Evolutionary conservation across 2,888 invertebrate genomes (phyloP).

Genomic region (Deilephila porcellus): DNA sequence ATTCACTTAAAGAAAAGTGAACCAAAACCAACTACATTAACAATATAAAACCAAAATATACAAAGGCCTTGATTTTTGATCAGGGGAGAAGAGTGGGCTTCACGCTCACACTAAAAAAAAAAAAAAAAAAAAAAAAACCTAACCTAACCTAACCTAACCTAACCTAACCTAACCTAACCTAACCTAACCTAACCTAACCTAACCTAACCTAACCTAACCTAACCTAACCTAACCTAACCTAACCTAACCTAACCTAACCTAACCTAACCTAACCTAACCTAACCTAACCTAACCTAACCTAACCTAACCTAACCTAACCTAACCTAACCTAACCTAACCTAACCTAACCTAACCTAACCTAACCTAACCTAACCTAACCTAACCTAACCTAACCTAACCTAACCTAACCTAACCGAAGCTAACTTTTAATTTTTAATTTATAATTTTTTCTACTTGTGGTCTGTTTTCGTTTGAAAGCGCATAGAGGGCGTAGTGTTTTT

Average conservation of each 20-base stretch:
- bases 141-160: slow-evolving; percentile 23
- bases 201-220: slow-evolving; percentile 41
- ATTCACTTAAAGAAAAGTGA: too few species aligned
- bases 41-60: too few species aligned
- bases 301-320: slow-evolving; percentile 30
- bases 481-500: too few species aligned
- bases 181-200: slow-evolving; percentile 40
- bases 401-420: slow-evolving; percentile 40
- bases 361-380: slow-evolving; percentile 31
- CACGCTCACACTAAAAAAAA: too few species aligned
- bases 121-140: too few species aligned
- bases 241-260: slow-evolving; percentile 41
- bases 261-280: slow-evolving; percentile 23
- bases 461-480: too few species aligned
- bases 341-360: slow-evolving; percentile 38
- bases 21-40: too few species aligned
- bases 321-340: slow-evolving; percentile 42
- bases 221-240: slow-evolving; percentile 41
- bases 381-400: slow-evolving; percentile 39
- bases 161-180: slow-evolving; percentile 31
- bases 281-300: slow-evolving; percentile 40
- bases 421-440: too few species aligned
- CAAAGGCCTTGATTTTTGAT: too few species aligned
- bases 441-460: too few species aligned
- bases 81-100: too few species aligned